phyloP scores from a whole-genome alignment of 1,140 invertebrate species.

The Dermatophagoides farinae region DNA sequence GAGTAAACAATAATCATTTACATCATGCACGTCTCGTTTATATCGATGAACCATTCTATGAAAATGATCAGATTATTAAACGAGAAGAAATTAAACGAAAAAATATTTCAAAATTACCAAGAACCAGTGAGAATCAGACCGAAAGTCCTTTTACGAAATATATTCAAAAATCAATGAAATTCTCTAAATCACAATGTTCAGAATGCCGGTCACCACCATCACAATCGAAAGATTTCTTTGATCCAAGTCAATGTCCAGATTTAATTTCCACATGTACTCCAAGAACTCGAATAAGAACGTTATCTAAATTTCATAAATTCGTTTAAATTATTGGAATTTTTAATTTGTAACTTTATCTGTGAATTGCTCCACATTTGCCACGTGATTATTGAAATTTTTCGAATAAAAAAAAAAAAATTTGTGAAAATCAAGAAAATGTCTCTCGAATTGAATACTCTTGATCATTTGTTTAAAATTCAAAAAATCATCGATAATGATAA shows the following conservation, averaged over 20 bases:
- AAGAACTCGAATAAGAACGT: neutral
- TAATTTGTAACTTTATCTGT: too few species aligned
- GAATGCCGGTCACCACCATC: too few species aligned
- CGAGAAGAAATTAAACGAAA: neutral
- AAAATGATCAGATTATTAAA: neutral
- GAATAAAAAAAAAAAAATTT: neutral
- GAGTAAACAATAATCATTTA: neutral
- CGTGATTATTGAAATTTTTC: too few species aligned
- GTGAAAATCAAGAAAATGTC: neutral
- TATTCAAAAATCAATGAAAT: too few species aligned
- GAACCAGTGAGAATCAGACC: neutral
- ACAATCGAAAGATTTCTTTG: neutral
- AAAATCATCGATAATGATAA: neutral
- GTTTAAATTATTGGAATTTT: neutral
- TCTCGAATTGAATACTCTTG: neutral
- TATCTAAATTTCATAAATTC: conserved; percentile 2
- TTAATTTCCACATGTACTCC: neutral
- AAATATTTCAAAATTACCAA: neutral
- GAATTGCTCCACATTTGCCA: too few species aligned
- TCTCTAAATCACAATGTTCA: neutral
- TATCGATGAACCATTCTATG: neutral
- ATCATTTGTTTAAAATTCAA: neutral
- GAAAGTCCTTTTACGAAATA: too few species aligned
- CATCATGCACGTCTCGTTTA: neutral
- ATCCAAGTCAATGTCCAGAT: neutral